A percentile compares a stretch with the other conserved stretches of the same genome.
These are phyloP conservation scores for Nomia melanderi DNA, from an alignment of 1,140 invertebrate species.

Conservation along the genomic window DNA sequence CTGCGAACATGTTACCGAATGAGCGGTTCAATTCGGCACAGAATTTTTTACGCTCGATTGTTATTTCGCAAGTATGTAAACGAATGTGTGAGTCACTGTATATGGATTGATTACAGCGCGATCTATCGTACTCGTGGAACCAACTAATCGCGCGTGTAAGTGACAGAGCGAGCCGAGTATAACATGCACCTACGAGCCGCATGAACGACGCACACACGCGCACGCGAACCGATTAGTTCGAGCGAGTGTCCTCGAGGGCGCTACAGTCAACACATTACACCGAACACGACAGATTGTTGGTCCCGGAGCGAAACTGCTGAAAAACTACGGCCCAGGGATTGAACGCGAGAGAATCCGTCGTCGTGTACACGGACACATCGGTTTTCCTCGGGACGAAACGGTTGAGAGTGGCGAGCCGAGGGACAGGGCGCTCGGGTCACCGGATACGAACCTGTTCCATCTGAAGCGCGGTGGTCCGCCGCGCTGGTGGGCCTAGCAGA, in stretches of 20 bases:
- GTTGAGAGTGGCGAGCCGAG: not conserved
- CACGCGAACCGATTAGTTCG: slow-evolving; percentile 3
- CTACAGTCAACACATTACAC: slow-evolving; percentile 11
- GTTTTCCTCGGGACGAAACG: not conserved
- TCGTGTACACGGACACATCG: not conserved
- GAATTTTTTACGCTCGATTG: no score
- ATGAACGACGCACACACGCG: not conserved
- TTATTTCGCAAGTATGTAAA: no score
- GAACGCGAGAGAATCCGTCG: not conserved
- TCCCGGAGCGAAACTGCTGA: not conserved
- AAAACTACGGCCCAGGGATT: not conserved
- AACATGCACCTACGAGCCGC: not conserved
- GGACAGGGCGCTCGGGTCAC: not conserved
- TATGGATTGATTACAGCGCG: slow-evolving; percentile 25
- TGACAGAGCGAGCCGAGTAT: not conserved
- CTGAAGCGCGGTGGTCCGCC: slow-evolving; percentile 50
- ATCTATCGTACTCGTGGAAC: slow-evolving; percentile 9
- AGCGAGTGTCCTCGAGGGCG: not conserved
- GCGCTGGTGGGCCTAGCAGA: slow-evolving; percentile 73
- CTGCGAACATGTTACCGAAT: no score
- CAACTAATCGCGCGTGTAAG: slow-evolving; percentile 1
- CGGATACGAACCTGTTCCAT: slow-evolving; percentile 48
- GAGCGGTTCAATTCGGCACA: no score
- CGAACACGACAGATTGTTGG: slow-evolving; percentile 29
- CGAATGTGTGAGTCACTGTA: no score